Evolutionary conservation across 2,113 vertebrate species (phyloP).

Genomic region (Oryzias curvinotus): DNA sequence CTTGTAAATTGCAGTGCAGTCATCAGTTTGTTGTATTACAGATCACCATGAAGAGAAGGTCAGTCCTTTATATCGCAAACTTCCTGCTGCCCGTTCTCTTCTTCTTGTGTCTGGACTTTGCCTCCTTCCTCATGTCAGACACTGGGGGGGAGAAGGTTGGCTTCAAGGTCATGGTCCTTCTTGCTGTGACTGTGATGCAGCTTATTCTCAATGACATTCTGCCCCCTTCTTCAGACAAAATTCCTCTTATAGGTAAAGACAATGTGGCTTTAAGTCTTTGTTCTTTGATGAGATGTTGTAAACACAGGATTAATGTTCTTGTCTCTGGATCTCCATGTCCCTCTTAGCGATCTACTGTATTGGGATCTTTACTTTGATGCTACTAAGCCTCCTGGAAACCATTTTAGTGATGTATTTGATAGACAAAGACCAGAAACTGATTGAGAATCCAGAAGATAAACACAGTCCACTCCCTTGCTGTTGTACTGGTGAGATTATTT

Average conservation of each 20-base stretch:
- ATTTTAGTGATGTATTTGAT: constrained; percentile 69
- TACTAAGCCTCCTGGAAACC: constrained; percentile 76
- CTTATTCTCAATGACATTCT: constrained; percentile 73
- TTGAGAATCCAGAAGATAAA: background rate
- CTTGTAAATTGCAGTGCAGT: background rate
- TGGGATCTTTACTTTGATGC: constrained; percentile 76
- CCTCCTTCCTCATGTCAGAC: constrained; percentile 77
- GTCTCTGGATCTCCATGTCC: background rate
- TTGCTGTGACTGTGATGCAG: constrained; percentile 71
- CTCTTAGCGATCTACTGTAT: constrained; percentile 53
- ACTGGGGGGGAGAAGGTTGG: constrained; percentile 72
- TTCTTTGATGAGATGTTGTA: background rate
- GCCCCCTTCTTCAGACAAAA: constrained; percentile 56
- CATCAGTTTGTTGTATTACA: constrained; percentile 33
- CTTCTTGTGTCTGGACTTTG: constrained; percentile 78
- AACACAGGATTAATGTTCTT: background rate
- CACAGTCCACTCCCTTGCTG: background rate
- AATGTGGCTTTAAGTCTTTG: background rate
- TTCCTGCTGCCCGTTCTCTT: constrained; percentile 75
- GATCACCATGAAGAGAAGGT: constrained; percentile 74
- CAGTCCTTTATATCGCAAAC: constrained; percentile 76
- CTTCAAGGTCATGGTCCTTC: constrained; percentile 69
- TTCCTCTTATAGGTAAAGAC: constrained; percentile 68
- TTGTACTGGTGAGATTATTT: constrained; percentile 10
- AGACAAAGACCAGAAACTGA: constrained; percentile 29